These are phyloP conservation scores for Pristionchus entomophagus DNA, from an alignment of 2,888 invertebrate species.

Conservation along the genomic window DNA sequence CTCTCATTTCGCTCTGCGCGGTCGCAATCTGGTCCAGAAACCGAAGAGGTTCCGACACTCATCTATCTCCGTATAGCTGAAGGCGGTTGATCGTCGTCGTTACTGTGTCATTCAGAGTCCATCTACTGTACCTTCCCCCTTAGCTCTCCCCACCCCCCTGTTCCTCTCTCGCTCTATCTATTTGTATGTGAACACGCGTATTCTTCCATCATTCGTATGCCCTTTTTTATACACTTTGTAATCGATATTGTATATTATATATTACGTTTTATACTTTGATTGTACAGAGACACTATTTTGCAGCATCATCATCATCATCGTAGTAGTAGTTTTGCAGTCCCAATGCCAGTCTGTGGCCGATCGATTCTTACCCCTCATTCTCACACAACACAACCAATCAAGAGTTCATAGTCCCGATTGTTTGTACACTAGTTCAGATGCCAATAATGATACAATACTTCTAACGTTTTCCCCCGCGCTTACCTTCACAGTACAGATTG, in stretches of 20 bases:
- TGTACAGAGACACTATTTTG: not conserved
- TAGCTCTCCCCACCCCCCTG: not conserved
- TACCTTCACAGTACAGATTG: no score
- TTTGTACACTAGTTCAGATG: slow-evolving; percentile 34
- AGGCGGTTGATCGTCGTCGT: slow-evolving; percentile 26
- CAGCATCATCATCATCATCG: no score
- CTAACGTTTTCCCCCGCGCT: not conserved
- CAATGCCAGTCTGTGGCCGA: not conserved
- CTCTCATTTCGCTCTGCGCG: no score
- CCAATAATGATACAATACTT: not conserved
- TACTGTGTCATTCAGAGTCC: slow-evolving; percentile 15
- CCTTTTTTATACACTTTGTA: not conserved
- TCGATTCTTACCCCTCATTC: not conserved
- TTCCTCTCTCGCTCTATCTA: not conserved
- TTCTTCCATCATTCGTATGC: not conserved
- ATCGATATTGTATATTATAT: slow-evolving; percentile 31
- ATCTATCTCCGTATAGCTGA: slow-evolving; percentile 8
- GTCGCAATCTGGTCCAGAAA: no score
- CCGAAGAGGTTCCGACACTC: no score
- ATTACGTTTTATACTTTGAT: slow-evolving; percentile 29
- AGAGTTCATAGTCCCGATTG: not conserved
- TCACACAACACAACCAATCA: not conserved
- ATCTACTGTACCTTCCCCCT: not conserved
- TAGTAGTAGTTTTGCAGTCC: not conserved
- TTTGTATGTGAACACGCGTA: slow-evolving; percentile 42